phyloP scores from a whole-genome alignment of 2,113 vertebrate genomes.

The Pelobates fuscus region DNA sequence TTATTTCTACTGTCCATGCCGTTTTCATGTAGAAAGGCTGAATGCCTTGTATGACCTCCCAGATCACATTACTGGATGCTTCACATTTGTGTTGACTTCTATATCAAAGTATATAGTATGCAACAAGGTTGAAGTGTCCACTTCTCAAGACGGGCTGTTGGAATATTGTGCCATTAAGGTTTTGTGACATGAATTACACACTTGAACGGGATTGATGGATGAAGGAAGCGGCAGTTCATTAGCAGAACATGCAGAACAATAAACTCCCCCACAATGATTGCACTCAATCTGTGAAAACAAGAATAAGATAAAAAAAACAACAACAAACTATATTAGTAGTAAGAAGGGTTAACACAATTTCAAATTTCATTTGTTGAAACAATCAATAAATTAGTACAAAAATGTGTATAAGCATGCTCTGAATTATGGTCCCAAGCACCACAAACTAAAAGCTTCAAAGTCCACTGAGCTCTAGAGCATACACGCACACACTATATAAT shows the following conservation, averaged over 20 bases:
- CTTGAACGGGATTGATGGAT: constrained; percentile 81
- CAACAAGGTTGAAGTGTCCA: background rate
- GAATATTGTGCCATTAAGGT: constrained; percentile 82
- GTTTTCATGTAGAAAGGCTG: background rate
- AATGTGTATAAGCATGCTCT: too few relatives aligned
- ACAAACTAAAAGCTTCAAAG: too few relatives aligned
- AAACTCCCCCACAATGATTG: constrained; percentile 80
- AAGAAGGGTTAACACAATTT: too few relatives aligned
- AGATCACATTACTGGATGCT: background rate
- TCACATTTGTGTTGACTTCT: background rate
- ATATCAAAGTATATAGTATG: background rate
- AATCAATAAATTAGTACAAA: too few relatives aligned
- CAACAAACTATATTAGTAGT: too few relatives aligned
- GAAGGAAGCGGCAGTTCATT: constrained; percentile 86
- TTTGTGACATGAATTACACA: constrained; percentile 79
- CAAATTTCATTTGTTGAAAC: too few relatives aligned
- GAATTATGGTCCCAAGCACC: too few relatives aligned
- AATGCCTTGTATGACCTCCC: too few relatives aligned
- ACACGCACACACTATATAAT: too few relatives aligned
- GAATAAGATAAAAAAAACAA: background rate
- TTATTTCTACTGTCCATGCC: background rate
- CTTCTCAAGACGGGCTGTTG: constrained; percentile 72
- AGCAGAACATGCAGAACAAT: constrained; percentile 79
- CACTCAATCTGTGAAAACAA: constrained; percentile 73
- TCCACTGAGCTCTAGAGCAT: too few relatives aligned